phyloP scores from a whole-genome alignment of 2,113 vertebrate genomes.

The Ammospiza caudacuta region DNA sequence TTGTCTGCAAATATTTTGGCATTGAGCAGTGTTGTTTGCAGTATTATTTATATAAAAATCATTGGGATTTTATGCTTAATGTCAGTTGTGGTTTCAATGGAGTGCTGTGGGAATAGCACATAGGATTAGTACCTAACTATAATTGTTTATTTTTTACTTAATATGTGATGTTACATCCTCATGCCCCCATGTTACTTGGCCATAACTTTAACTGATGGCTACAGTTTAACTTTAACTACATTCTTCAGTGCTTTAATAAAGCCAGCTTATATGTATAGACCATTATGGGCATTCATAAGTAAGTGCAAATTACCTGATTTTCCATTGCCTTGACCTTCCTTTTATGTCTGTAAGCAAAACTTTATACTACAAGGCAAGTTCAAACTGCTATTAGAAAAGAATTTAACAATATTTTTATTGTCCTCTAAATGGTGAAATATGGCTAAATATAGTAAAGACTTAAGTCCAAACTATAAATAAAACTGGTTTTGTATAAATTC shows the following conservation, averaged over 20 bases:
- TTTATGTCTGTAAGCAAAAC: background rate
- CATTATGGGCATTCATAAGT: background rate
- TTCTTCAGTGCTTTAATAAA: slow-evolving; percentile 1
- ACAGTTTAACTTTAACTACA: background rate
- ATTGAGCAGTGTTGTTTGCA: background rate
- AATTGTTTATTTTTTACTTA: background rate
- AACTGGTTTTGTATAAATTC: background rate
- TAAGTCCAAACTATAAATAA: background rate
- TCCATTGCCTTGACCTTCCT: background rate
- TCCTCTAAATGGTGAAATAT: background rate
- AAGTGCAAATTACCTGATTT: background rate
- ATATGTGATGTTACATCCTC: background rate
- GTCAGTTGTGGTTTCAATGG: background rate
- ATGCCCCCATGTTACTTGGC: background rate
- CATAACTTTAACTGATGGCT: background rate
- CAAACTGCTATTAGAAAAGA: background rate
- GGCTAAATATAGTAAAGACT: background rate
- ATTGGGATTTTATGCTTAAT: background rate
- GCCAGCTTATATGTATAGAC: background rate
- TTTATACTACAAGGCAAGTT: background rate
- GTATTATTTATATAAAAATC: background rate
- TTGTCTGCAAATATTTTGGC: slow-evolving; percentile 35
- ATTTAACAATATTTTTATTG: background rate
- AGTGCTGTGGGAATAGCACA: background rate
- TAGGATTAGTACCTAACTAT: background rate